Percentiles rank a stretch among this genome's conserved stretches.
These are phyloP conservation scores for Phorcus lineatus DNA, from an alignment of 2,888 invertebrate species.

Conservation along the genomic window DNA sequence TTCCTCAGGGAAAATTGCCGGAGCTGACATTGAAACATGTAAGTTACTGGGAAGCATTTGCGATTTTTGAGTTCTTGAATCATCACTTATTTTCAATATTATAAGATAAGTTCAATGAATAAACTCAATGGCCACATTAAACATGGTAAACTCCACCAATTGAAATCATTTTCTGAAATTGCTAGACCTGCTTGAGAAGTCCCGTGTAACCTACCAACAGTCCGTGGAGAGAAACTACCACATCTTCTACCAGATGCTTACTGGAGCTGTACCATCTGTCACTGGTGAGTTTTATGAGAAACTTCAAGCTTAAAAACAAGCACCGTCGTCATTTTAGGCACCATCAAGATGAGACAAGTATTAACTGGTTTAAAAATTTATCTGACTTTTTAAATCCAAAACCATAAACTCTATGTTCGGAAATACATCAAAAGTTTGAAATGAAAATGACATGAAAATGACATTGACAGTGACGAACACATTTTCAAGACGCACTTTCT, in stretches of 20 bases:
- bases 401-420: too few relatives aligned
- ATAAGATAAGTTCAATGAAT: background rate
- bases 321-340: too few relatives aligned
- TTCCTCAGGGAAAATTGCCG: slow-evolving; percentile 98
- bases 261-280: slow-evolving; percentile 57
- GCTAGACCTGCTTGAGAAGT: slow-evolving; percentile 98
- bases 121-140: too few relatives aligned
- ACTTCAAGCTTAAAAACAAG: too few relatives aligned
- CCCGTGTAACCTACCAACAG: slow-evolving; percentile 99
- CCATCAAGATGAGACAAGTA: too few relatives aligned
- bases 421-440: too few relatives aligned
- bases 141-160: too few relatives aligned
- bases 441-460: too few relatives aligned
- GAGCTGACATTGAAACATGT: slow-evolving; percentile 99
- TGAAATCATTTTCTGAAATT: background rate
- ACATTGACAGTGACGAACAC: too few relatives aligned
- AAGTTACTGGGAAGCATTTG: slow-evolving; percentile 69
- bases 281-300: slow-evolving; percentile 48
- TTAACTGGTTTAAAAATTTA: too few relatives aligned
- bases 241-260: slow-evolving; percentile 97
- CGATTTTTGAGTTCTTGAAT: background rate
- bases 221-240: slow-evolving; percentile 98
- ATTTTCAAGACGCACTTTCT: too few relatives aligned
- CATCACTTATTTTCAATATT: background rate
- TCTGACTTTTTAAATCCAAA: too few relatives aligned